These are phyloP conservation scores for Rhagophthalmus giganteus DNA, from an alignment of 2,888 invertebrate genomes.

Conservation along the genomic window DNA sequence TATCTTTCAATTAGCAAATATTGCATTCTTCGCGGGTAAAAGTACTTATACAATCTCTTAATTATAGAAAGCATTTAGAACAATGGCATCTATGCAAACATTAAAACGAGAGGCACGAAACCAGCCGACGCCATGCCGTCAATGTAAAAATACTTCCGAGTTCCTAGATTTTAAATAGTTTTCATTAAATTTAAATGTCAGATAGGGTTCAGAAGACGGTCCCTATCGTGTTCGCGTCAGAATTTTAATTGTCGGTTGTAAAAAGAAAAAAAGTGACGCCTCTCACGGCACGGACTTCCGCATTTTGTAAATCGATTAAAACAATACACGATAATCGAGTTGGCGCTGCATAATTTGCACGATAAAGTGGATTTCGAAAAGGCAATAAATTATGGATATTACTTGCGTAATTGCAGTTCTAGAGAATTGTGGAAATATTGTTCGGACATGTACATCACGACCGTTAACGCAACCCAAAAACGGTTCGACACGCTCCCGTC, in stretches of 20 bases:
- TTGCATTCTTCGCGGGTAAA: neutral
- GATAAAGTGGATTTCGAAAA: conserved; percentile 5
- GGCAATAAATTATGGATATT: conserved; percentile 9
- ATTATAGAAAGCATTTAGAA: conserved; percentile 11
- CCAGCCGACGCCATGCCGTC: neutral
- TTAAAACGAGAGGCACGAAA: conserved; percentile 11
- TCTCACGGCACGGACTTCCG: neutral
- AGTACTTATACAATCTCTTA: neutral
- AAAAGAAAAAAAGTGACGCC: neutral
- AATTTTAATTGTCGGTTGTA: conserved; percentile 7
- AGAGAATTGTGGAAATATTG: conserved; percentile 10
- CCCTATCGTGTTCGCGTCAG: conserved; percentile 7
- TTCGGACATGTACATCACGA: conserved; percentile 8
- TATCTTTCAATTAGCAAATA: no score
- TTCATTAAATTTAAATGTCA: conserved; percentile 9
- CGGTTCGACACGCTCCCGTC: no score
- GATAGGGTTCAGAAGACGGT: neutral
- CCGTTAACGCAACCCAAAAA: no score
- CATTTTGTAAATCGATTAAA: neutral
- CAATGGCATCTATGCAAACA: conserved; percentile 6
- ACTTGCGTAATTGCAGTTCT: conserved; percentile 1
- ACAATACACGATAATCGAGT: neutral
- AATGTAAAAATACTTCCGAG: conserved; percentile 14
- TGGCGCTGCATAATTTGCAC: conserved; percentile 3
- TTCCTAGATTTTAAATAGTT: conserved; percentile 2